phyloP scores from a whole-genome alignment of 2,888 invertebrate species.

The Aproaerema taeniolella region DNA sequence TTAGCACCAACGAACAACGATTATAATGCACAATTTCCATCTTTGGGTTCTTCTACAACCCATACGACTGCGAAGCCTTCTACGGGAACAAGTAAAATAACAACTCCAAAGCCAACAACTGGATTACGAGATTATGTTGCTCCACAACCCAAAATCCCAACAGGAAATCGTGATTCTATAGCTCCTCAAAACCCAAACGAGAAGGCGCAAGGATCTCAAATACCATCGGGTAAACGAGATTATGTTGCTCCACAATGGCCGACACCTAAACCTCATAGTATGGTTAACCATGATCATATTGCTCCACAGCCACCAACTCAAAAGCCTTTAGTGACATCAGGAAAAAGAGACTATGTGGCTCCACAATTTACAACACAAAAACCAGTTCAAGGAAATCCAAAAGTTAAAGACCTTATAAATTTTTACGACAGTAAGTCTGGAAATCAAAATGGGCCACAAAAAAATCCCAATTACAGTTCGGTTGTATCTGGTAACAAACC shows the following conservation, averaged over 20 bases:
- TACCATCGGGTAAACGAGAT: constrained; percentile 29
- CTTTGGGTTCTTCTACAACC: not conserved
- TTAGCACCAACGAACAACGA: constrained; percentile 15
- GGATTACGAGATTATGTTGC: not conserved
- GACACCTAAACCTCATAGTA: constrained; percentile 19
- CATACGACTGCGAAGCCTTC: not conserved
- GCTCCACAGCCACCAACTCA: constrained; percentile 12
- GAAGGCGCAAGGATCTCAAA: constrained; percentile 19
- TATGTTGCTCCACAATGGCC: constrained; percentile 19
- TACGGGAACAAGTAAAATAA: not conserved
- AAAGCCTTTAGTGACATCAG: constrained; percentile 24
- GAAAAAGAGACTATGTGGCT: constrained; percentile 52
- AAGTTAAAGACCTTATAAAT: constrained; percentile 61
- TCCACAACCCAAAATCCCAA: not conserved
- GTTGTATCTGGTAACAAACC: constrained; percentile 43
- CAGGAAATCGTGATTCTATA: not conserved
- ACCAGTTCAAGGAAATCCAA: constrained; percentile 30
- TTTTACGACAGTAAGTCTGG: constrained; percentile 48
- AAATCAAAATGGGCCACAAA: constrained; percentile 31
- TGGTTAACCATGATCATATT: constrained; percentile 26
- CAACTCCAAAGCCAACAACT: not conserved
- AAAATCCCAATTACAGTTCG: constrained; percentile 58
- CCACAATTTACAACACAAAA: constrained; percentile 41
- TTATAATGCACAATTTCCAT: constrained; percentile 6
- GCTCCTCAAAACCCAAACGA: constrained; percentile 16